A percentile compares a stretch with the other conserved stretches of the same genome.
phyloP scores from a whole-genome alignment of 2,797 vertebrate species.

The Cottoperca gobio region DNA sequence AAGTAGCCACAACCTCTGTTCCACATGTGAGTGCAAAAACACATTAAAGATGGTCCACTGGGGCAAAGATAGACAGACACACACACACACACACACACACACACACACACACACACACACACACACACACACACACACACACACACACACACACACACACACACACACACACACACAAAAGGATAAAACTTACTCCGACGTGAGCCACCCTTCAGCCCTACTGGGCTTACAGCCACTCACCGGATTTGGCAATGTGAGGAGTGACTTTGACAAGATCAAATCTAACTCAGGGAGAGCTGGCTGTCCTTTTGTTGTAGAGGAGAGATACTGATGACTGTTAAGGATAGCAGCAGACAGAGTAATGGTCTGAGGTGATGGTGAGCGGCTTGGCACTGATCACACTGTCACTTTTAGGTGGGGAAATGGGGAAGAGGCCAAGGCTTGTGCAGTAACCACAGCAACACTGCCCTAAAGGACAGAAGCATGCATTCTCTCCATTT shows the following conservation, averaged over 20 bases:
- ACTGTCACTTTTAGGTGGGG: constrained; percentile 58
- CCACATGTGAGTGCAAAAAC: constrained; percentile 19
- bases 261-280: constrained; percentile 73
- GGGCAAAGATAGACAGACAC: constrained; percentile 29
- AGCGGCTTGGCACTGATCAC: constrained; percentile 58
- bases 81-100: background rate
- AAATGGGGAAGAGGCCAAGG: constrained; percentile 44
- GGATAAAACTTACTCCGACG: background rate
- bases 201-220: constrained; percentile 38
- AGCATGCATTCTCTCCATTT: constrained; percentile 11
- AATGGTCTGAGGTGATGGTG: constrained; percentile 59
- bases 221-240: constrained; percentile 33
- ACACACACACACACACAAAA: constrained; percentile 5
- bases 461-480: constrained; percentile 39
- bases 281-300: constrained; percentile 58
- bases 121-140: constrained; percentile 8
- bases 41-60: constrained; percentile 21
- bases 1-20: constrained; percentile 18
- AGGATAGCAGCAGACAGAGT: constrained; percentile 64
- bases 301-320: constrained; percentile 67
- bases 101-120: background rate
- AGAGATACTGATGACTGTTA: constrained; percentile 64
- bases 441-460: constrained; percentile 62
- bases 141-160: constrained; percentile 5
- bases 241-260: constrained; percentile 42